Base-by-base conservation (phyloP, 2,888 invertebrate genomes). In the Dinocampus coccinellae region DNA sequence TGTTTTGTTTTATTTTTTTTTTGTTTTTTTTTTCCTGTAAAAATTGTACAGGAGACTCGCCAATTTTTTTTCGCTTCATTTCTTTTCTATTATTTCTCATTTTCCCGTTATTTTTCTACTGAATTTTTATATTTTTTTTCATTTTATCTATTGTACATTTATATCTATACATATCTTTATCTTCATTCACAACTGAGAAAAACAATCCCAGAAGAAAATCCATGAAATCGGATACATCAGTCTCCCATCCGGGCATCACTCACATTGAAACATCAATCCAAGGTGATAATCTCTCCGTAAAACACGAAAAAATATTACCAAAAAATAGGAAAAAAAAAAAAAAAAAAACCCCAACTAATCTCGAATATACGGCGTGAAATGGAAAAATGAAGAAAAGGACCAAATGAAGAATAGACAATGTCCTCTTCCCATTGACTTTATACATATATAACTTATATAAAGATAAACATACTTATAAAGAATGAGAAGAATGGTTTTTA, bases 171-270 rank as follows among this genome's bases (percentile, higher is more conserved):
- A 20, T 11, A 63, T n/a, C n/a, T 39, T 42, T 36, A 10, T 65
- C 65, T 72, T 67, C 62, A n/a, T 69, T 69, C 69, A 34, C 60
- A 33, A 63, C 60, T 67, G 66, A 64, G 73, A 9, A 72, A 76
- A 77, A 75, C 75, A 76, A 78, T 78, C 76, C 75, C 74, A 34
- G 55, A 64, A 60, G 72, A 74, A 72, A 76, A 73, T 76, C 72
- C 57, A 47, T 16, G 70, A 75, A 73, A 76, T 77, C 77, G 73
- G 52, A 63, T 58, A 66, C 73, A 77, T 76, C 76, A 73, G 68
- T 76, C 75, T 73, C 73, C 65, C 70, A 70, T 66, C 72, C 63
- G 29, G 42, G 70, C 47, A 64, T 62, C 70, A 67, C 55, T 39
- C 73, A 60, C 66, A 73, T 42, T 75, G 75, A 76, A 72, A 71